A percentile compares a stretch with the other conserved stretches of the same genome.
These are phyloP conservation scores for Aporophyla lueneburgensis DNA, from an alignment of 2,888 invertebrate genomes.

Conservation along the genomic window DNA sequence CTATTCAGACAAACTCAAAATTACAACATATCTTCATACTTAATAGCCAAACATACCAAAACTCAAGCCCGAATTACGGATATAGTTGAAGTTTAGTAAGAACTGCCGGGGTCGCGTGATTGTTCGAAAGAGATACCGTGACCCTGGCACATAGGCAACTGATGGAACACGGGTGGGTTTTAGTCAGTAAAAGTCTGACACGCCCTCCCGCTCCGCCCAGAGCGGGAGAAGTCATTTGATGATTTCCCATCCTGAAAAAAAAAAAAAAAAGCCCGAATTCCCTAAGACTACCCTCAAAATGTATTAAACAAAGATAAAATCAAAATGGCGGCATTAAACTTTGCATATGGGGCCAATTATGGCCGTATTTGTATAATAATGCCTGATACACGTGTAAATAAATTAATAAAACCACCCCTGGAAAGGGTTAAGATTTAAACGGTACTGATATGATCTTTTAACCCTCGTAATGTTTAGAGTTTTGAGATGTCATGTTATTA, in stretches of 20 bases:
- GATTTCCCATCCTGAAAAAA: too few species aligned
- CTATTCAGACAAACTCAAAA: background rate
- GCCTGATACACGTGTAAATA: constrained; percentile 86
- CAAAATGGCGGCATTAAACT: constrained; percentile 83
- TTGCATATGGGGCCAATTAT: constrained; percentile 89
- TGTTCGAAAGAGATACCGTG: too few species aligned
- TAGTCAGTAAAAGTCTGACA: too few species aligned
- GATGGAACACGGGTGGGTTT: too few species aligned
- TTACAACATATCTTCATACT: constrained; percentile 1
- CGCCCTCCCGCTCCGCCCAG: too few species aligned
- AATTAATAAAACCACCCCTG: constrained; percentile 88
- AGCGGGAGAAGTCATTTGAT: too few species aligned
- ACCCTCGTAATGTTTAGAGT: constrained; percentile 71
- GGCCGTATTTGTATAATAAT: constrained; percentile 82
- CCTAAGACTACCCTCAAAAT: constrained; percentile 76
- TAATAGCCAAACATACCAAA: constrained; percentile 23
- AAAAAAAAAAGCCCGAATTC: constrained; percentile 35
- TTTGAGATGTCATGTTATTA: constrained; percentile 45
- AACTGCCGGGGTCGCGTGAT: too few species aligned
- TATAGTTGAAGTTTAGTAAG: too few species aligned
- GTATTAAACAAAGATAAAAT: constrained; percentile 85
- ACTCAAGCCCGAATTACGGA: constrained; percentile 28
- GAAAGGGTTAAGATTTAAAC: constrained; percentile 86
- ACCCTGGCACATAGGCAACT: too few species aligned
- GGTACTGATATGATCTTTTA: constrained; percentile 79